Base-by-base conservation (phyloP, 1,140 invertebrate species). In the Schlechtendalia chinensis region DNA sequence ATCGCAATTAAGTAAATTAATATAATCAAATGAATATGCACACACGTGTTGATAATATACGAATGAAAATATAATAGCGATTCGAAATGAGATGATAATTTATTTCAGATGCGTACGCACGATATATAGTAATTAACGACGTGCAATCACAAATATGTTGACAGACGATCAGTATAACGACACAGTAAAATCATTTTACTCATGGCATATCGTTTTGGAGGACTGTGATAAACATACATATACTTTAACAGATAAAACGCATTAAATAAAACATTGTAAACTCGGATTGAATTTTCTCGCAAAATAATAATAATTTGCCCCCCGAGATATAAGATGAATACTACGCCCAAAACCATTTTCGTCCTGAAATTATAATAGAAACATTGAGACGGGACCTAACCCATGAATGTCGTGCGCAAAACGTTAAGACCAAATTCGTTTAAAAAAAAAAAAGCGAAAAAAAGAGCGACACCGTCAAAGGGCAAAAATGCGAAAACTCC, bases 401-500 rank as follows among this genome's bases (percentile, higher is more conserved):
- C n/a, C n/a, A n/a, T n/a, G n/a, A n/a, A n/a, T n/a, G n/a, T n/a
- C n/a, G n/a, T n/a, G n/a, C n/a, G n/a, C n/a, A n/a, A n/a, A n/a
- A n/a, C n/a, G n/a, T n/a, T n/a, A n/a, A n/a, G n/a, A n/a, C n/a
- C n/a, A n/a, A 69, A 69, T 17, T 58, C 11, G 17, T 74, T 50
- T 75, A 75, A n/a, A 75, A 39, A 39, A 39, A 39, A 3, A 39
- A 39, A 39, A 39, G 3, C 3, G 12, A 10, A 50, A 50, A 65
- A 45, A 77, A 77, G 39, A 32, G 32, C 16, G 56, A n/a, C 53
- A n/a, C 29, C 50, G 19, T 54, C 71, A 56, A 74, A 56, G 71
- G 71, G 27, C 29, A 74, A 77, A 77, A 45, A 77, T 77, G 59
- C n/a, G 14, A 77, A 77, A 56, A 77, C 27, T 24, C 22, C 53